Evolutionary conservation across 1,140 invertebrate genomes (phyloP).

Genomic region (Theocolax elegans): DNA sequence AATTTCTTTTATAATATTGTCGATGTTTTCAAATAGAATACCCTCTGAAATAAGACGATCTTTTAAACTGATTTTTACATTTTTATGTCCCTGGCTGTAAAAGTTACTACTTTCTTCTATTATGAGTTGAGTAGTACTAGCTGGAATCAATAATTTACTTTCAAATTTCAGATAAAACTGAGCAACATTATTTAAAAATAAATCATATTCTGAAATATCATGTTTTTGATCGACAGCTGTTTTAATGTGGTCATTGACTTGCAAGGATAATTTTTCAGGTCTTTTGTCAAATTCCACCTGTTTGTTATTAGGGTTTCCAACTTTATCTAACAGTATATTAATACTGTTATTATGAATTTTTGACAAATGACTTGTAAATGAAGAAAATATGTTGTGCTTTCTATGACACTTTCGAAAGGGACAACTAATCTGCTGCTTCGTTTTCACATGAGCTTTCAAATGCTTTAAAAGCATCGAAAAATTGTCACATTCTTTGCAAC

Average conservation of each 20-base stretch:
- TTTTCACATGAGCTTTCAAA: conserved; percentile 32
- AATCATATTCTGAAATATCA: background rate
- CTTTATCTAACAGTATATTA: background rate
- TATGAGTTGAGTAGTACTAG: conserved; percentile 16
- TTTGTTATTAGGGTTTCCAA: background rate
- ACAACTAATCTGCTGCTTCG: conserved; percentile 29
- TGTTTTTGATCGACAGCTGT: background rate
- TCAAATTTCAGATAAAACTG: conserved; percentile 17
- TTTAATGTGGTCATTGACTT: background rate
- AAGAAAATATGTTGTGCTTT: conserved; percentile 28
- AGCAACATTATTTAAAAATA: background rate
- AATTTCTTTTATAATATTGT: conserved; percentile 19
- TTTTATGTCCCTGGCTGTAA: background rate
- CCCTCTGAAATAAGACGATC: background rate
- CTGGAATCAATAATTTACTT: conserved; percentile 8
- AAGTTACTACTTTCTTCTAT: conserved; percentile 6
- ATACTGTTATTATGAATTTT: conserved; percentile 30
- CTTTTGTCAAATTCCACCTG: background rate
- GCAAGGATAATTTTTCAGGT: background rate
- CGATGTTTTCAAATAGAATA: background rate
- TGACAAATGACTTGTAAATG: conserved; percentile 41
- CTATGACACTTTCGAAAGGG: conserved; percentile 26
- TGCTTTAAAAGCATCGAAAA: conserved; percentile 30
- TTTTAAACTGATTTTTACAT: conserved; percentile 11
- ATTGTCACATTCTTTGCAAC: conserved; percentile 28